Evolutionary conservation across 2,113 vertebrate species (phyloP), one percentile per base, ranked within the genome.

Genomic region (Leptosomus discolor): DNA sequence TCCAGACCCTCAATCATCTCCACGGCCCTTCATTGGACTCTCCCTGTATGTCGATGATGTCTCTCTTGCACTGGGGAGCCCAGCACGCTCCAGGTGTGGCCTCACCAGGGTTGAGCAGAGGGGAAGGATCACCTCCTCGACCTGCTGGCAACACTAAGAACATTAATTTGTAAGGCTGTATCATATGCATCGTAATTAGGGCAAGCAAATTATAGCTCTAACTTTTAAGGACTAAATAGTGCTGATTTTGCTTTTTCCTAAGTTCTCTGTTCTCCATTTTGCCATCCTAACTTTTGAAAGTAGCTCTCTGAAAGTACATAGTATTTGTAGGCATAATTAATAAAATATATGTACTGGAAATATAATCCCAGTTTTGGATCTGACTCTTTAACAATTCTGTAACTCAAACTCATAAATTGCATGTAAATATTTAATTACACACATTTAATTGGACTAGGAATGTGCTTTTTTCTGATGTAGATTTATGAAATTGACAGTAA

Each of bases 381-480:
- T 92, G 80, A 88, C 75, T 94, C 54, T 85, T n/a, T 87, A 93
- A 85, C 67, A 88, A 90, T 90, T 96, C 85, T 61, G 53, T 69
- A 88, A 90, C 36, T 45, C 19, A 23, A 80, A 83, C 63, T 85
- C 63, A 80, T 92, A 82, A 90, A 90, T 56, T 80, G 51, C 29
- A 73, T n/a, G 67, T 92, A 85, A 94, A 94, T 94, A 97, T 92
- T 97, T 94, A 83, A 95, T 92, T 80, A 23, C 41, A 73, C 41
- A 71, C 27, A 80, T 74, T 73, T 93, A 96, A 91, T 91, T 74
- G 63, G 58, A 80, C 45, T 65, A 80, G 83, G 45, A 94, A 88
- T 88, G 54, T 83, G 46, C 71, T 90, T 90, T 91, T 91, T n/a
- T 85, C 58, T 86, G 88, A 61, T 36, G 67, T 15, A 85, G 79